phyloP scores from a whole-genome alignment of 2,113 vertebrate species.

The Neogobius melanostomus region DNA sequence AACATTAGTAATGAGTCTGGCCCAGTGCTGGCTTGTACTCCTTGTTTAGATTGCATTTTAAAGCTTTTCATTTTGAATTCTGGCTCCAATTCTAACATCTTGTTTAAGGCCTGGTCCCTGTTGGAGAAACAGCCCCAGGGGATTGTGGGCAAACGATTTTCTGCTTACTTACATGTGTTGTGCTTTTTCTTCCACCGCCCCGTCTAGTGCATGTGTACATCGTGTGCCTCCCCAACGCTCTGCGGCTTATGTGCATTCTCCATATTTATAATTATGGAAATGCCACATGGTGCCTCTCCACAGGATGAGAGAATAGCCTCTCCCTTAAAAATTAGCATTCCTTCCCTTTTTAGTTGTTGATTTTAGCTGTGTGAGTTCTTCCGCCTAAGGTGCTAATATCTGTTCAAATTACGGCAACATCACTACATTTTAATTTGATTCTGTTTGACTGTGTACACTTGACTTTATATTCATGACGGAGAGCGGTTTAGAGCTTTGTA shows the following conservation, averaged over 20 bases:
- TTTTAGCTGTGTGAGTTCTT: constrained; percentile 60
- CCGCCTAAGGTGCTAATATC: constrained; percentile 67
- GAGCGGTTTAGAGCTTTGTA: constrained; percentile 31
- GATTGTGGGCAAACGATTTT: constrained; percentile 12
- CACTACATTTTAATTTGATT: constrained; percentile 63
- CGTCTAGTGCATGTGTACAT: constrained; percentile 7
- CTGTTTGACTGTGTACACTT: constrained; percentile 50
- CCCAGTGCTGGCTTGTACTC: constrained; percentile 45
- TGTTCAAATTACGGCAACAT: constrained; percentile 59
- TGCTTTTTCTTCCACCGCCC: not conserved
- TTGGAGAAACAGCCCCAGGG: constrained; percentile 33
- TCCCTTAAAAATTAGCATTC: constrained; percentile 47
- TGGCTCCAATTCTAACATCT: constrained; percentile 53
- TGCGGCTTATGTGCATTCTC: constrained; percentile 47
- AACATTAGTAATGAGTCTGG: constrained; percentile 66
- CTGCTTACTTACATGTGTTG: constrained; percentile 7
- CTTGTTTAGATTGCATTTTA: constrained; percentile 58
- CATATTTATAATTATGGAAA: constrained; percentile 69
- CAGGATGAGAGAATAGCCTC: constrained; percentile 47
- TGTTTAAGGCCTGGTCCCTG: constrained; percentile 44
- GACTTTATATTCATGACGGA: constrained; percentile 52
- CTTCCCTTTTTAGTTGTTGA: constrained; percentile 61
- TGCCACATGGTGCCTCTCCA: constrained; percentile 37
- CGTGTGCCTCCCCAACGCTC: constrained; percentile 25
- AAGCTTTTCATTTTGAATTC: constrained; percentile 54